Conservation (phyloP, 2,113 vertebrate genomes). For the Pollachius pollachius region DNA sequence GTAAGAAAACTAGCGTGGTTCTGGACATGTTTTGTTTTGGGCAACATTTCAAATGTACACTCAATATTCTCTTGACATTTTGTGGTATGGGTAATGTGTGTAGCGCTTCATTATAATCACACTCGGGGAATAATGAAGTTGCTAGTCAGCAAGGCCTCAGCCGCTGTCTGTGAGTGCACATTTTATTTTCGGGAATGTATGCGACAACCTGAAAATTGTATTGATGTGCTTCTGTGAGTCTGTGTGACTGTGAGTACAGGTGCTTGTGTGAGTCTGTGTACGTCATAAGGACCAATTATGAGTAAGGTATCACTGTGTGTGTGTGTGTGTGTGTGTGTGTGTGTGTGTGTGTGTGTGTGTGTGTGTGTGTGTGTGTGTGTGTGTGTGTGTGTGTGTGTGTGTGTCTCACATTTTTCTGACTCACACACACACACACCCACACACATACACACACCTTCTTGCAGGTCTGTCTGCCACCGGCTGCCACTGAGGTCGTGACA, state of each 20-base stretch:
- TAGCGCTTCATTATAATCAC: neutral
- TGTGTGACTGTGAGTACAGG: neutral
- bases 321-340: neutral
- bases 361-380: neutral
- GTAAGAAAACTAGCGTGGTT: neutral
- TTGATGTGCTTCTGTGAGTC: neutral
- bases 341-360: neutral
- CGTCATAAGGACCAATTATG: neutral
- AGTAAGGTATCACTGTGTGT: neutral
- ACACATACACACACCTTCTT: conserved; percentile 21
- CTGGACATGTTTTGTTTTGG: neutral
- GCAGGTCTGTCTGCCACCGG: conserved; percentile 32
- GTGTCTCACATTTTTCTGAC: conserved; percentile 2
- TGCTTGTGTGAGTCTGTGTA: neutral
- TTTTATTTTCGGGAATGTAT: neutral
- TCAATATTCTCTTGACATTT: neutral
- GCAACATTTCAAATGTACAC: neutral
- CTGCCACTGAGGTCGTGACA: conserved; percentile 38
- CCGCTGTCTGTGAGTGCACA: neutral
- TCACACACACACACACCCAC: conserved; percentile 14
- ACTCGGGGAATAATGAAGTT: no score
- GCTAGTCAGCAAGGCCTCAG: neutral
- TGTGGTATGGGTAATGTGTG: neutral
- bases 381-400: conserved; percentile 1
- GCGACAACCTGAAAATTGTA: neutral